phyloP scores from a whole-genome alignment of 2,797 vertebrate genomes.

The Molossus molossus region DNA sequence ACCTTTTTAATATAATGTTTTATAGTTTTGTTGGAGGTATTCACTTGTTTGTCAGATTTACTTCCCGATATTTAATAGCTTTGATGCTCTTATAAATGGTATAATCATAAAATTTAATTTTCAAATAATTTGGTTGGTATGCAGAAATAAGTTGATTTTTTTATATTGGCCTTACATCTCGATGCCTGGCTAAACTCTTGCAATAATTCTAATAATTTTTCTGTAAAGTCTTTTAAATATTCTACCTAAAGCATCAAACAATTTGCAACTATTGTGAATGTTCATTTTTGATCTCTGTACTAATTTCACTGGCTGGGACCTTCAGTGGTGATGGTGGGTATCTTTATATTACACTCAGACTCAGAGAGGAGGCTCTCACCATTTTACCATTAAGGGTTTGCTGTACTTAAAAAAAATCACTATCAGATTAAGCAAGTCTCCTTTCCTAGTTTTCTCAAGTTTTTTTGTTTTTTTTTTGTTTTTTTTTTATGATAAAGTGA shows the following conservation, averaged over 20 bases:
- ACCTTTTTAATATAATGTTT: neutral
- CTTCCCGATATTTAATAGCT: slow-evolving; percentile 2
- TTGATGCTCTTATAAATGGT: neutral
- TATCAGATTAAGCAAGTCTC: neutral
- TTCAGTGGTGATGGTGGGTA: neutral
- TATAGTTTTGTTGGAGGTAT: neutral
- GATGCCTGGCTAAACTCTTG: neutral
- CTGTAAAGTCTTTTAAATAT: slow-evolving; percentile 21
- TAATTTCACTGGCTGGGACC: neutral
- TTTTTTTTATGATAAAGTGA: neutral
- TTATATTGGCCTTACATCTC: neutral
- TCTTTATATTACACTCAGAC: neutral
- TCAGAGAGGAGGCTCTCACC: neutral
- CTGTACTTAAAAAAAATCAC: neutral
- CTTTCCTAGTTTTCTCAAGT: neutral
- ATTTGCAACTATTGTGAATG: slow-evolving; percentile 47
- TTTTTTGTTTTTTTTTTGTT: neutral
- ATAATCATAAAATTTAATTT: slow-evolving; percentile 37
- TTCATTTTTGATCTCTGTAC: neutral
- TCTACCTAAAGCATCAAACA: neutral
- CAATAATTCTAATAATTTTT: slow-evolving; percentile 18
- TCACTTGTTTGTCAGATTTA: slow-evolving; percentile 22
- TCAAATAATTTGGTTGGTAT: neutral
- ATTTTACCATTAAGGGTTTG: neutral
- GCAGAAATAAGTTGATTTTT: slow-evolving; percentile 14